A percentile compares a stretch with the other conserved stretches of the same genome.
Conservation (phyloP, 2,888 invertebrate genomes). For the Creontiades dilutus region DNA sequence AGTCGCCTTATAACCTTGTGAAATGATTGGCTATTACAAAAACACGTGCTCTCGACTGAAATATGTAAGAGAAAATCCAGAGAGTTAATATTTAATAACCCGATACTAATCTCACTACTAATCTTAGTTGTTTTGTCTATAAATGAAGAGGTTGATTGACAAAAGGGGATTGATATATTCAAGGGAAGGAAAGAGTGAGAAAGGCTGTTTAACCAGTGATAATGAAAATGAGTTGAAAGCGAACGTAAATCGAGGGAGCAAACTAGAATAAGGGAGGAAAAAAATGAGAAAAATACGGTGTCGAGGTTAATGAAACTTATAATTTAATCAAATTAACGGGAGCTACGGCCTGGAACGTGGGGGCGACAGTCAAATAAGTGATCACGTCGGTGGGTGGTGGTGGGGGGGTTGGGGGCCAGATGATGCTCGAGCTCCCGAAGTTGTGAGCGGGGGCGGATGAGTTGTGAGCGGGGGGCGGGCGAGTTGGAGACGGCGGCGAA, state of each 20-base stretch:
- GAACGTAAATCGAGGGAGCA: too few relatives aligned
- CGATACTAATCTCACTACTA: too few relatives aligned
- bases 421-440: not conserved
- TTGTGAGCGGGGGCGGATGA: not conserved
- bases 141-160: not conserved
- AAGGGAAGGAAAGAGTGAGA: not conserved
- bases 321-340: slow-evolving; percentile 61
- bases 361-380: slow-evolving; percentile 61
- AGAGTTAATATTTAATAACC: too few relatives aligned
- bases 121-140: too few relatives aligned
- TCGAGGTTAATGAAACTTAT: slow-evolving; percentile 58
- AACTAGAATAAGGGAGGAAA: not conserved
- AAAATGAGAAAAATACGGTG: slow-evolving; percentile 3
- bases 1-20: too few relatives aligned
- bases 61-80: too few relatives aligned
- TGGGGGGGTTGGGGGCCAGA: not conserved
- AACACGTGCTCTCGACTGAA: too few relatives aligned
- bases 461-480: not conserved
- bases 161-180: not conserved
- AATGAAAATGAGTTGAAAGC: too few relatives aligned
- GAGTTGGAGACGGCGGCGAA: not conserved
- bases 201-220: not conserved
- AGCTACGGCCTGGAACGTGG: slow-evolving; percentile 38
- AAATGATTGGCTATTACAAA: too few relatives aligned
- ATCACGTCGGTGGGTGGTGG: slow-evolving; percentile 1